These are phyloP conservation scores for Parascotia fuliginaria DNA, from an alignment of 2,888 invertebrate species.

Conservation along the genomic window DNA sequence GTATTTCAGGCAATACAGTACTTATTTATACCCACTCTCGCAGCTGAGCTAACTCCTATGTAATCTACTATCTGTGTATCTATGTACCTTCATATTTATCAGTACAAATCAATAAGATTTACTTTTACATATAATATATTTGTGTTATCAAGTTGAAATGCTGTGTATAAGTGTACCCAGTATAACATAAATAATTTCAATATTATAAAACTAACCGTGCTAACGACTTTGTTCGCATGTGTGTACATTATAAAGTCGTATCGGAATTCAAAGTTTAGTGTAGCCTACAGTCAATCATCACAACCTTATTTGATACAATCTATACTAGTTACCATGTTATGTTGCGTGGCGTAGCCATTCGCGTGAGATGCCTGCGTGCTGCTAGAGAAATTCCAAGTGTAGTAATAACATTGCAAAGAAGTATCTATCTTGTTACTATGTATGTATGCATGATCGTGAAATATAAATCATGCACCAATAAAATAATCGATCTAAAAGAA, in stretches of 20 bases:
- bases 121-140: not conserved
- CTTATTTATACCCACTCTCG: not conserved
- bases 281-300: slow-evolving; percentile 30
- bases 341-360: slow-evolving; percentile 59
- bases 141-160: not conserved
- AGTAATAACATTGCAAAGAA: slow-evolving; percentile 24
- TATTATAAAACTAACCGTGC: not conserved
- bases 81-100: not conserved
- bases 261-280: slow-evolving; percentile 22
- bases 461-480: not conserved
- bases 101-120: slow-evolving; percentile 1
- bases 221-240: slow-evolving; percentile 2
- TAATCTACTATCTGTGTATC: not conserved
- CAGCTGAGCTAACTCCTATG: not conserved
- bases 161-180: not conserved
- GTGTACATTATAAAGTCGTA: slow-evolving; percentile 22
- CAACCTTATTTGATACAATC: slow-evolving; percentile 42
- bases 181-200: not conserved
- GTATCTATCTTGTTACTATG: slow-evolving; percentile 27
- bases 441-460: slow-evolving; percentile 9
- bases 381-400: slow-evolving; percentile 58
- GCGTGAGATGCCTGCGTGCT: slow-evolving; percentile 64
- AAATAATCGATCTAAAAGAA: no score
- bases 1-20: not conserved
- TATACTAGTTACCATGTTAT: slow-evolving; percentile 52